Conservation (phyloP, 1,140 invertebrate genomes). For the Camponotus pennsylvanicus region DNA sequence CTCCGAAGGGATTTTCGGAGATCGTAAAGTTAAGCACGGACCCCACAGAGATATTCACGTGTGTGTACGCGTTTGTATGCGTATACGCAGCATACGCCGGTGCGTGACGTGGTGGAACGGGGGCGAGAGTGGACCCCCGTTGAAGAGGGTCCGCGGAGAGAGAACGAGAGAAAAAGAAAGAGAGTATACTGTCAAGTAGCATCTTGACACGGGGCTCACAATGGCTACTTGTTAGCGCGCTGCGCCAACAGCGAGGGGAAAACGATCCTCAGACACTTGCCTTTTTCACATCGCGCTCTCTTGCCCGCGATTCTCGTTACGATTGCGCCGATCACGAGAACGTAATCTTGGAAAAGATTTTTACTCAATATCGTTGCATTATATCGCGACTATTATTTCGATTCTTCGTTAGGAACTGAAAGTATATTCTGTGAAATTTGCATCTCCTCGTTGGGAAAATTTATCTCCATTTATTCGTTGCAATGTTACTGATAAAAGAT, state of each 20-base stretch:
- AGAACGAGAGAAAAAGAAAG: too few relatives aligned
- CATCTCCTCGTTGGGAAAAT: too few relatives aligned
- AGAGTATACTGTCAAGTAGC: slow-evolving; percentile 80
- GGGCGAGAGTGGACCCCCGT: slow-evolving; percentile 63
- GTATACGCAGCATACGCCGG: slow-evolving; percentile 8
- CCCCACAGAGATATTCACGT: slow-evolving; percentile 72
- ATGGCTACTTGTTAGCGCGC: slow-evolving; percentile 81
- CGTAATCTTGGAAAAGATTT: slow-evolving; percentile 17
- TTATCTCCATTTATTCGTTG: too few relatives aligned
- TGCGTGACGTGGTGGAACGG: slow-evolving; percentile 47
- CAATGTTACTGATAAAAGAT: not conserved
- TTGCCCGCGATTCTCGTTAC: slow-evolving; percentile 24
- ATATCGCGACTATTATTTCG: not conserved
- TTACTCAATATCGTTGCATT: too few relatives aligned
- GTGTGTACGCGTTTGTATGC: not conserved
- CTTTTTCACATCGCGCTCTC: slow-evolving; percentile 55
- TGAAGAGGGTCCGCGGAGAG: slow-evolving; percentile 76
- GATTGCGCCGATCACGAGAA: not conserved
- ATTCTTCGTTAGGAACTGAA: not conserved
- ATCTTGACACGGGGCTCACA: slow-evolving; percentile 82
- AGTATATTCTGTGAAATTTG: too few relatives aligned
- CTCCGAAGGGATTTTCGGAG: slow-evolving; percentile 80
- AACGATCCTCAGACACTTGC: slow-evolving; percentile 63
- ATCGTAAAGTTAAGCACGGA: slow-evolving; percentile 85
- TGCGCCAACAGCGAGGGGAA: slow-evolving; percentile 70